Evolutionary conservation across 2,113 vertebrate species (phyloP), one percentile per base, ranked within the genome.

Genomic region (Phrynosoma platyrhinos): DNA sequence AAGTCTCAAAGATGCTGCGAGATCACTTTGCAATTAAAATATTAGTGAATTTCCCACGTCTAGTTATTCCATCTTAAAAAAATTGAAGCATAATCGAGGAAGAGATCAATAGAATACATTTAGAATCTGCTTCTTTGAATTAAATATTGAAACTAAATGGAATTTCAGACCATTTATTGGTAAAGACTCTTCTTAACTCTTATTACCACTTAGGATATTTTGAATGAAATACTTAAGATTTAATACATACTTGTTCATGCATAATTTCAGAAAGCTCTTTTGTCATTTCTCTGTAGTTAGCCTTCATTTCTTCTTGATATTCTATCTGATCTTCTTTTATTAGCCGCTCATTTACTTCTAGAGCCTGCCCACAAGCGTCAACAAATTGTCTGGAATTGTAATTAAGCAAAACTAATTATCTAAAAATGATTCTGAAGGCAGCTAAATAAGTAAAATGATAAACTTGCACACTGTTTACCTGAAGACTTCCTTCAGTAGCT

Each of bases 221-320:
- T 91, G 72, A 90, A 86, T 42, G 7, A 25, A 84, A 23, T 66
- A 90, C 81, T 1, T 30, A 58, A 80, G 72, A 77, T 14, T 82
- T 36, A 83, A 71, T 53, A 87, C 95, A 90, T 94, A 99, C 99
- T 94, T 98, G 98, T 90, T 99, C 99, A 18, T 98, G 98, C 98
- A 99, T 99, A 96, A 99, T 99, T 96, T 98, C 97, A 42, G 98
- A 99, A 81, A 99, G 98, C 93, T 99, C 98, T 95, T 97, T 98
- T 66, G 97, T 97, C 92, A 99, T 97, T 91, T 99, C 98, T 94
- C 98, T 97, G 91, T 99, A 99, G 96, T 98, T 99, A 71, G 98
- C 98, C 91, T 99, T 99, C 98, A 99, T 99, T 96, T 99, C 98
- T 83, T 99, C 98, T 88, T 99, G 98, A 92, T 99, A 99, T 93